phyloP scores from a whole-genome alignment of 2,113 vertebrate species.

The Galbula dea region DNA sequence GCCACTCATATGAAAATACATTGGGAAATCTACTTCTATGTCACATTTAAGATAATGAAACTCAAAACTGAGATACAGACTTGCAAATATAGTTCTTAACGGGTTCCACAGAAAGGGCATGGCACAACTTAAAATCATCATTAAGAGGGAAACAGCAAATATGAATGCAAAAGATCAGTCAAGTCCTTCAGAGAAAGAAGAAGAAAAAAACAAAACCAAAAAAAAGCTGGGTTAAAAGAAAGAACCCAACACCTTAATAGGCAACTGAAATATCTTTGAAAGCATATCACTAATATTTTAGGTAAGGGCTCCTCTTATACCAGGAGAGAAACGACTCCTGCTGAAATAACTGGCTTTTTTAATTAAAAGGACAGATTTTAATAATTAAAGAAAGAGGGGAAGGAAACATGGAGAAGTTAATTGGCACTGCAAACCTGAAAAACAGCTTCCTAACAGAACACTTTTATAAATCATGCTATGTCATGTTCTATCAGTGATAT shows the following conservation, averaged over 20 bases:
- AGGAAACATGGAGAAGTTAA: not conserved
- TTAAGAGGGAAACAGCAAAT: not conserved
- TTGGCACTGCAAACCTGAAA: not conserved
- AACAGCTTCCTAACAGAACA: not conserved
- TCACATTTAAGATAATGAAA: not conserved
- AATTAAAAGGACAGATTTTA: not conserved
- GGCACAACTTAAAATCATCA: not conserved
- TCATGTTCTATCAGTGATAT: not conserved
- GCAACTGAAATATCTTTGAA: not conserved
- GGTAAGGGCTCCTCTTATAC: not conserved
- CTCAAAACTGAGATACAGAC: not conserved
- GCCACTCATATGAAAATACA: not conserved
- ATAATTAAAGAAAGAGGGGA: not conserved
- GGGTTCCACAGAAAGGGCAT: not conserved
- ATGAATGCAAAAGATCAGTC: not conserved
- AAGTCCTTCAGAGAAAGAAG: not conserved
- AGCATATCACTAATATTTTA: not conserved
- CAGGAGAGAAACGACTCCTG: not conserved
- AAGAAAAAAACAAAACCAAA: not conserved
- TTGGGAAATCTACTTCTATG: not conserved
- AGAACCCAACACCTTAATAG: not conserved
- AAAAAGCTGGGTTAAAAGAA: not conserved
- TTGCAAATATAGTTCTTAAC: not conserved
- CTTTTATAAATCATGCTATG: not conserved
- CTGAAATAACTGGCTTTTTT: not conserved